Base-by-base conservation (phyloP, 2,797 vertebrate genomes). In the Tympanoctomys barrerae region DNA sequence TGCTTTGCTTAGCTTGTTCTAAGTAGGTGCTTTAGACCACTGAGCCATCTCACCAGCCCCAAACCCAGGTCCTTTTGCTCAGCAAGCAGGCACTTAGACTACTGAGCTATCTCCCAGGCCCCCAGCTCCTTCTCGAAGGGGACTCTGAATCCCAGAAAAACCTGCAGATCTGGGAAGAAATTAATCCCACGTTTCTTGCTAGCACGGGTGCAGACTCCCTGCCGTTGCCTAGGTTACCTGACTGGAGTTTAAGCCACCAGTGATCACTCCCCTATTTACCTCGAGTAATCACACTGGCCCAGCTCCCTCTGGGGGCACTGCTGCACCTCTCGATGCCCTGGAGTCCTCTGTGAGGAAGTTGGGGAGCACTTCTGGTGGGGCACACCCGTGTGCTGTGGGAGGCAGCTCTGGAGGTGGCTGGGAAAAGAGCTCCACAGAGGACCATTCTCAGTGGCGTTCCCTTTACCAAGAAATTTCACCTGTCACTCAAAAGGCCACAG, bases 211-310 rank as follows among this genome's bases (percentile, higher is more conserved):
- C 75, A 95, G 92, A 87, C 68, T 94, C 95, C 87, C 78, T 91
- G 86, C 92, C 18, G 89, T 97, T 96, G 90, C 73, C 93, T 89
- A 95, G 95, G 96, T 96, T 98, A 97, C 96, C 64, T 66, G 61
- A 83, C 96, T 92, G 19, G n/a, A 88, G 88, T 84, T 81, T 61
- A 95, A 81, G 62, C 11, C 28, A 70, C 61, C 87, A 75, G 73
- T 3, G 1, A 77, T 87, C 57, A 62, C 66, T 70, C 57, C 89
- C 68, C 18, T 33, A 10, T 90, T 96, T 95, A 91, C 83, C 78
- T 89, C 89, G 93, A 91, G 82, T 96, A 85, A 77, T 84, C 91
- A 93, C 66, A 96, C 11, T 64, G n/a, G 54, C 1, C 2, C 81
- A 91, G 93, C 61, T 96, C 83, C 73, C 85, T 93, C 66, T n/a